Base-by-base conservation (phyloP, 1,140 invertebrate species). In the Chelonus insularis region DNA sequence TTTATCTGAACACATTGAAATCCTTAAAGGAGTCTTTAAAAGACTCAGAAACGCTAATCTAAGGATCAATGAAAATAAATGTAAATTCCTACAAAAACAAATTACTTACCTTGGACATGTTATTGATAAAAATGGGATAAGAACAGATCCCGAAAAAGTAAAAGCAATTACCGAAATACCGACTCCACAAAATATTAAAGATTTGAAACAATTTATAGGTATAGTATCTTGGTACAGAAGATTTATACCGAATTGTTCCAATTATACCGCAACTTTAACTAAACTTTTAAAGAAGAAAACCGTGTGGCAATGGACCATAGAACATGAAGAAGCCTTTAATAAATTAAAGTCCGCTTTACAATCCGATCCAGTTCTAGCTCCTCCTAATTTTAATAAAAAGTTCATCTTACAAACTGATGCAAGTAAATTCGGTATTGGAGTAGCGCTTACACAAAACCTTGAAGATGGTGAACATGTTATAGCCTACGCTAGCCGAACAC, bases 141-240 rank as follows among this genome's bases (percentile, higher is more conserved):
- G 61, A 16, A 59, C 66, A 1, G 67, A 74, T 57, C 68, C 67
- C 0, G 63, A 63, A 1, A 77, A 75, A 57, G 55, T 74, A 0
- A 41, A 47, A 18, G 60, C 69, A 0, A 62, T 79, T 1, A 9
- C 11, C 1, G 25, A 34, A 0, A 32, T 51, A 0, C 14, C 51
- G 8, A 4, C 21, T 7, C 72, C 71, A 8, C 63, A 9, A 1
- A 70, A 62, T 8, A 43, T 68, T 4, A 72, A 70, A 39, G 37
- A 73, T 18, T 6, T 77, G 5, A 61, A 68, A 21, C 34, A 66
- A 37, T 77, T 75, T 32, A 29, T 78, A 1, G 72, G 72, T 3
- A 61, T 70, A n/a, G 55, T 64, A 0, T 64, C 60, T 0, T 84
- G 75, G 66, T 82, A 82, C 56, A 60, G 75, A 16, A 43, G 72